A percentile compares a stretch with the other conserved stretches of the same genome.
phyloP scores from a whole-genome alignment of 2,888 invertebrate genomes.

The Caenorhabditis sulstoni region DNA sequence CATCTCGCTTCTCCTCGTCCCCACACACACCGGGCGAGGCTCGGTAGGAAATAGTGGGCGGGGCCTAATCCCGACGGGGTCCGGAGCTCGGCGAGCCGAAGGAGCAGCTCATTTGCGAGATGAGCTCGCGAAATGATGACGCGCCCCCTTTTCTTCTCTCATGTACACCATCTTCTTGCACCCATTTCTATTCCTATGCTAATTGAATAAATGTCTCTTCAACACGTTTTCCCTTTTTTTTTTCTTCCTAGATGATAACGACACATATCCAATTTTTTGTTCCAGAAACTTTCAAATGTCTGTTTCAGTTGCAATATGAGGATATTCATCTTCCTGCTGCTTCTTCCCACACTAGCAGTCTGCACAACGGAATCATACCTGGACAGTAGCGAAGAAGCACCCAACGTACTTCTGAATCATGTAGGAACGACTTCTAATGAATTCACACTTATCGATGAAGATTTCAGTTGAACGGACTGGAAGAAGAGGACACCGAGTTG shows the following conservation, averaged over 20 bases:
- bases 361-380: slow-evolving; percentile 43
- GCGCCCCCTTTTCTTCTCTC: not conserved
- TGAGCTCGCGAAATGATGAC: slow-evolving; percentile 20
- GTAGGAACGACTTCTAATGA: slow-evolving; percentile 8
- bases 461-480: slow-evolving; percentile 40
- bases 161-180: not conserved
- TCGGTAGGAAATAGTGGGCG: slow-evolving; percentile 32
- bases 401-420: slow-evolving; percentile 52
- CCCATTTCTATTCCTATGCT: slow-evolving; percentile 9
- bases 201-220: slow-evolving; percentile 28
- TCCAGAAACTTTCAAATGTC: not conserved
- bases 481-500: slow-evolving; percentile 21
- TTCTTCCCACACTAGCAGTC: not conserved
- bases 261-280: slow-evolving; percentile 7
- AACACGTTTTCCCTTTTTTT: not conserved
- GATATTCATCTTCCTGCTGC: slow-evolving; percentile 11
- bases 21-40: slow-evolving; percentile 22
- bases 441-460: not conserved
- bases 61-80: slow-evolving; percentile 15
- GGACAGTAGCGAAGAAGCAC: slow-evolving; percentile 60
- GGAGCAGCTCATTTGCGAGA: slow-evolving; percentile 54
- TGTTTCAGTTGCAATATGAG: slow-evolving; percentile 1
- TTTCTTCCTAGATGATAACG: slow-evolving; percentile 13
- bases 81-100: slow-evolving; percentile 15
- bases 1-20: slow-evolving; percentile 23